These are phyloP conservation scores for Urocynchramus pylzowi DNA, from an alignment of 2,113 vertebrate genomes.

Conservation along the genomic window DNA sequence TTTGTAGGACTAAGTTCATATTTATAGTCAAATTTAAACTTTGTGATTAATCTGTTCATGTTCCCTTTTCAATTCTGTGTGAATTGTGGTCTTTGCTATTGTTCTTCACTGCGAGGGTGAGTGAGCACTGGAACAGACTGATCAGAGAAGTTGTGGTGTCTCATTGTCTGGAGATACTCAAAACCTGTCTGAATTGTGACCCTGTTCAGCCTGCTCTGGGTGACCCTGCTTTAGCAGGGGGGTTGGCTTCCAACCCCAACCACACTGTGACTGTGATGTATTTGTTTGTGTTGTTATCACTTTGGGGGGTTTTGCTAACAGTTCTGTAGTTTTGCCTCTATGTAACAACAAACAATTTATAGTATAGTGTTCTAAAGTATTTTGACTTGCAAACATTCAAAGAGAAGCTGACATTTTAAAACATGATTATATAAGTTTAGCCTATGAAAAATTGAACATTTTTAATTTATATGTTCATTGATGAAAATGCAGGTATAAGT, in stretches of 20 bases:
- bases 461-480: neutral
- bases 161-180: neutral
- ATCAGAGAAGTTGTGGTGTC: neutral
- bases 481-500: neutral
- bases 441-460: neutral
- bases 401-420: neutral
- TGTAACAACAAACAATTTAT: neutral
- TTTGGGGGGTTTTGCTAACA: neutral
- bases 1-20: neutral
- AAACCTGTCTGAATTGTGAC: neutral
- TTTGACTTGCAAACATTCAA: neutral
- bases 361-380: neutral
- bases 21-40: neutral
- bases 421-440: neutral
- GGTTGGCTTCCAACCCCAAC: neutral
- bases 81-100: neutral
- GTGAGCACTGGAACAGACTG: neutral
- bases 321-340: neutral
- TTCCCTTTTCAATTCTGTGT: neutral
- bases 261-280: neutral
- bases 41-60: neutral
- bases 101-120: neutral
- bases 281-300: neutral
- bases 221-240: neutral
- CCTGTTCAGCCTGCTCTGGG: neutral